Conservation (phyloP, 1,140 invertebrate species). For the Bombus cullumanus region DNA sequence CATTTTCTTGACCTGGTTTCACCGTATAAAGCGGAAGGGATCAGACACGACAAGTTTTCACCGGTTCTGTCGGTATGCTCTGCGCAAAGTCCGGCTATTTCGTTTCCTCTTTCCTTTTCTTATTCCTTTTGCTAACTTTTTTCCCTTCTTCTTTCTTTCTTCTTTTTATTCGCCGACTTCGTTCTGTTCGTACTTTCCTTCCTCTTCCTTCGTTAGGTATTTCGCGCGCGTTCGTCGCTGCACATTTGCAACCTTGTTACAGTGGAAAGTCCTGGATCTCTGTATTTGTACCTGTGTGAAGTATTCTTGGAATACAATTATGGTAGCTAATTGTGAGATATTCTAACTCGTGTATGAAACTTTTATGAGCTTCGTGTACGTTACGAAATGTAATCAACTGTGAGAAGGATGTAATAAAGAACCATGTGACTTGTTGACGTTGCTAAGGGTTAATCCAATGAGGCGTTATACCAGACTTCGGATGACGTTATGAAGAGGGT, state of each 20-base stretch:
- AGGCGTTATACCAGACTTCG: background rate
- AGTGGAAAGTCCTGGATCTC: background rate
- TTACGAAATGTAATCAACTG: background rate
- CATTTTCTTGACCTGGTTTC: conserved; percentile 54
- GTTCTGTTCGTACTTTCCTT: background rate
- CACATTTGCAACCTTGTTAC: background rate
- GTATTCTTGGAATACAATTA: background rate
- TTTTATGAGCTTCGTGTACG: background rate
- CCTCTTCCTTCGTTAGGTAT: background rate
- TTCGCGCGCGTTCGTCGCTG: background rate
- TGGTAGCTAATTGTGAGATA: background rate
- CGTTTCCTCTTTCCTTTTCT: background rate
- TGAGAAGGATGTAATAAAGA: background rate
- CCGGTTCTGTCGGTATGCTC: background rate
- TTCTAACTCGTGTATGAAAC: background rate
- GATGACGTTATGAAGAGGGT: background rate
- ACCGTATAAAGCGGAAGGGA: conserved; percentile 45
- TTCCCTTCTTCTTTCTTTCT: background rate
- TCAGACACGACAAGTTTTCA: conserved; percentile 45
- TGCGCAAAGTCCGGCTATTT: background rate
- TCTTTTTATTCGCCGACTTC: no score
- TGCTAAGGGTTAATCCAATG: background rate
- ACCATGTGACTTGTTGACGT: background rate
- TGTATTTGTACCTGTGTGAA: no score
- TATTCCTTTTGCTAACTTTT: background rate